phyloP scores from a whole-genome alignment of 1,140 invertebrate species.

The Aethina tumida region DNA sequence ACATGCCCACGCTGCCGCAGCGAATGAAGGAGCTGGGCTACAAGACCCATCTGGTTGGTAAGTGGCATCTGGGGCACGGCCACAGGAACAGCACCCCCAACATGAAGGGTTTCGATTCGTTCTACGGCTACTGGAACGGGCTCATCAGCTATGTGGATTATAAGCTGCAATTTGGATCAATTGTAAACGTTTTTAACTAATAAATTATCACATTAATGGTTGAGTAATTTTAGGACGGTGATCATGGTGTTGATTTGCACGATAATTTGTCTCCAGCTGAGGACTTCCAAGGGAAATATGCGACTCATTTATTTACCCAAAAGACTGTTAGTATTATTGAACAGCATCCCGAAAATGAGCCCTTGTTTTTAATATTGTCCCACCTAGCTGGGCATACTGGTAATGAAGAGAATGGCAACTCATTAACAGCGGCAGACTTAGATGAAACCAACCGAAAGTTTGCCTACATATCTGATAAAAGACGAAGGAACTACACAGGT shows the following conservation, averaged over 20 bases:
- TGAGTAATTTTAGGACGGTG: slow-evolving; percentile 3
- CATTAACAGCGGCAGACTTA: slow-evolving; percentile 61
- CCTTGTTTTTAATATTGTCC: slow-evolving; percentile 70
- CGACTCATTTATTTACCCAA: slow-evolving; percentile 67
- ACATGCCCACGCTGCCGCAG: slow-evolving; percentile 53
- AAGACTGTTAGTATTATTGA: slow-evolving; percentile 61
- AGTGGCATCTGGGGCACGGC: slow-evolving; percentile 69
- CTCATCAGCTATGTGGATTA: slow-evolving; percentile 52
- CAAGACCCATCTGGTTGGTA: slow-evolving; percentile 75
- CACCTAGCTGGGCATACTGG: slow-evolving; percentile 74
- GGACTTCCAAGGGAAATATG: slow-evolving; percentile 50
- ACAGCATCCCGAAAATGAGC: slow-evolving; percentile 44
- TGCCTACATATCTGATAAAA: slow-evolving; percentile 58
- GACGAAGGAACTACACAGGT: slow-evolving; percentile 71
- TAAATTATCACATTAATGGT: background rate
- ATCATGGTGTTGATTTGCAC: slow-evolving; percentile 26
- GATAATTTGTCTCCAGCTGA: slow-evolving; percentile 35
- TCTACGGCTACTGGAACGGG: slow-evolving; percentile 56
- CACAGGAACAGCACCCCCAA: slow-evolving; percentile 40
- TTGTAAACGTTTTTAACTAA: slow-evolving; percentile 1
- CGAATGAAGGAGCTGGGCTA: slow-evolving; percentile 69
- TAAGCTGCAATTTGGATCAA: slow-evolving; percentile 5
- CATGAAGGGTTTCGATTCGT: slow-evolving; percentile 50
- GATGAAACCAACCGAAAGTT: slow-evolving; percentile 64
- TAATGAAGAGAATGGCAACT: slow-evolving; percentile 49